phyloP scores from a whole-genome alignment of 23 tunicate species.

The Ascidia mentula region DNA sequence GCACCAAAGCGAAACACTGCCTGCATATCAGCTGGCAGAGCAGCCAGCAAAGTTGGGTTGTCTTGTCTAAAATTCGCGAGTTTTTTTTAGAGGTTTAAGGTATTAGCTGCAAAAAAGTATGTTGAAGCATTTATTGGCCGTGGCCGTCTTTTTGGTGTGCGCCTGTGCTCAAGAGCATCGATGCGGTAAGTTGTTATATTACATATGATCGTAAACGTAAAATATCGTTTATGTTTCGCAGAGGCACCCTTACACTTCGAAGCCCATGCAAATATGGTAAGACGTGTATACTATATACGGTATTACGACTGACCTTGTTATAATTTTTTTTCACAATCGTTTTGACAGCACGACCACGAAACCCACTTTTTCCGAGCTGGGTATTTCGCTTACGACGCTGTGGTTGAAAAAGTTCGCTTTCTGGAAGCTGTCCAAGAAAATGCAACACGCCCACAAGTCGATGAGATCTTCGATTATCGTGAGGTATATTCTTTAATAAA shows the following conservation, averaged over 20 bases:
- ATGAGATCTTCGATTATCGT: slow-evolving; percentile 27
- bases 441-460: slow-evolving; percentile 51
- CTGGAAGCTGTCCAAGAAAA: slow-evolving; percentile 23
- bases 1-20: too few species aligned
- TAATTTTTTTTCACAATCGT: too few species aligned
- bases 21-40: too few species aligned
- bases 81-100: too few species aligned
- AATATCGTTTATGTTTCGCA: not conserved
- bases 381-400: slow-evolving; percentile 33
- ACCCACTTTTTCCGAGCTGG: slow-evolving; percentile 28
- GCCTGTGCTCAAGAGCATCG: not conserved
- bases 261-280: slow-evolving; percentile 6
- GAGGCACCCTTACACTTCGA: slow-evolving; percentile 16
- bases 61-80: too few species aligned
- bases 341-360: slow-evolving; percentile 42
- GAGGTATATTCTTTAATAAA: not conserved
- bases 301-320: too few species aligned
- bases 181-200: slow-evolving; percentile 16
- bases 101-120: too few species aligned
- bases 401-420: slow-evolving; percentile 19
- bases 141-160: not conserved
- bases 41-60: too few species aligned
- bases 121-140: not conserved
- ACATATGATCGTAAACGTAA: not conserved
- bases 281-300: too few species aligned